phyloP scores from a whole-genome alignment of 2,113 vertebrate genomes.

The Pseudopipra pipra region DNA sequence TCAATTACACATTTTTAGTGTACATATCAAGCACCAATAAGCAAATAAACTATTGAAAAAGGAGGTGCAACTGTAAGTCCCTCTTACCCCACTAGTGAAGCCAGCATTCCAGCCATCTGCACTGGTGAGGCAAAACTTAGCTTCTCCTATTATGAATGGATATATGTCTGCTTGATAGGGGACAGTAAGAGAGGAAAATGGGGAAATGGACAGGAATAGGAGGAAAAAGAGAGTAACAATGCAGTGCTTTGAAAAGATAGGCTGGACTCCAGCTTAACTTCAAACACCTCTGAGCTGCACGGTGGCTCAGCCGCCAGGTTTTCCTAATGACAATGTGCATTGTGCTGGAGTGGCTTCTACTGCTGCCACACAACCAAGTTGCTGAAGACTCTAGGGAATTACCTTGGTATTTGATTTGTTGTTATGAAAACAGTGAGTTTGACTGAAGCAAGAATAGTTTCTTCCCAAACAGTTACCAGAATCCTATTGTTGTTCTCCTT shows the following conservation, averaged over 20 bases:
- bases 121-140: background rate
- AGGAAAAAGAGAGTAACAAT: background rate
- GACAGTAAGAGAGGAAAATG: background rate
- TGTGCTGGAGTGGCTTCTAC: background rate
- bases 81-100: background rate
- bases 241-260: background rate
- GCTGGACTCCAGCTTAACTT: background rate
- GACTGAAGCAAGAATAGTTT: slow-evolving; percentile 50
- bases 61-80: background rate
- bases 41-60: background rate
- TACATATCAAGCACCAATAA: background rate
- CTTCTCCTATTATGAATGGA: background rate
- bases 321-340: background rate
- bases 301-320: background rate
- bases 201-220: background rate
- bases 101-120: background rate
- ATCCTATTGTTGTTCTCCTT: slow-evolving; percentile 59
- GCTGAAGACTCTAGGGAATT: slow-evolving; percentile 22
- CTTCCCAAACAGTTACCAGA: slow-evolving; percentile 66
- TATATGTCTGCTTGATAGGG: background rate
- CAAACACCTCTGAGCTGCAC: accelerated
- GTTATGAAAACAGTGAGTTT: slow-evolving; percentile 59
- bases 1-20: background rate
- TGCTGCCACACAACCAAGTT: background rate
- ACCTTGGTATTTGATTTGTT: slow-evolving; percentile 51